A percentile compares a stretch with the other conserved stretches of the same genome.
phyloP scores from a whole-genome alignment of 2,113 vertebrate species.

The Rhinoderma darwinii region DNA sequence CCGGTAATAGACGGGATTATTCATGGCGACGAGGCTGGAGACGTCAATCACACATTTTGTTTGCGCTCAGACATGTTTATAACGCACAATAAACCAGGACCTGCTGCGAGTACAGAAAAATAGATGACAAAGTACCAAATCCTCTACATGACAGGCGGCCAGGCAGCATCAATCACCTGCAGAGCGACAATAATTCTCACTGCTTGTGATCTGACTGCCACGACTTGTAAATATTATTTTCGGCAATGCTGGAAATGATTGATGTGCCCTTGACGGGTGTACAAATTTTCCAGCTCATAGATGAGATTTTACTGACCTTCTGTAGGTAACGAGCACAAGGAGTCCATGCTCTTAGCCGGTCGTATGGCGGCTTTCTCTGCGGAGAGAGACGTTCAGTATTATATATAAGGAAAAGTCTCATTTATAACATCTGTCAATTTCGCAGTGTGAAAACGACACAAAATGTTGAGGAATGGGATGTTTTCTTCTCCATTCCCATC shows the following conservation, averaged over 20 bases:
- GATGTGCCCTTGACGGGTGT: background rate
- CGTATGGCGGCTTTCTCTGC: slow-evolving; percentile 91
- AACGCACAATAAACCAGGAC: background rate
- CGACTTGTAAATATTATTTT: background rate
- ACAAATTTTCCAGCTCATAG: too few species aligned
- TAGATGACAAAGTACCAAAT: background rate
- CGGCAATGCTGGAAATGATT: background rate
- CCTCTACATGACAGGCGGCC: background rate
- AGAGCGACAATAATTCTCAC: background rate
- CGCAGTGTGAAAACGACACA: too few species aligned
- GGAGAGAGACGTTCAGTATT: slow-evolving; percentile 53
- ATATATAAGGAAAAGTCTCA: background rate
- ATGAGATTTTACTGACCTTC: slow-evolving; percentile 78
- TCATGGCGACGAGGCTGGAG: background rate
- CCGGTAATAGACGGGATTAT: background rate
- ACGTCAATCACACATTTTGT: background rate
- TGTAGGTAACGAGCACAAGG: slow-evolving; percentile 88
- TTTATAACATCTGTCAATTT: background rate
- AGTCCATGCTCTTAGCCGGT: slow-evolving; percentile 97
- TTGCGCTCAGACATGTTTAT: background rate
- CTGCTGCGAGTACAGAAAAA: background rate
- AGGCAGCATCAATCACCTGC: background rate
- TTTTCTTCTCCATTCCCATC: too few species aligned
- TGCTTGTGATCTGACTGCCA: background rate
- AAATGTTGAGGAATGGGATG: too few species aligned